Conservation (phyloP, 2,797 vertebrate species). For the Cercopithecus petaurista region DNA sequence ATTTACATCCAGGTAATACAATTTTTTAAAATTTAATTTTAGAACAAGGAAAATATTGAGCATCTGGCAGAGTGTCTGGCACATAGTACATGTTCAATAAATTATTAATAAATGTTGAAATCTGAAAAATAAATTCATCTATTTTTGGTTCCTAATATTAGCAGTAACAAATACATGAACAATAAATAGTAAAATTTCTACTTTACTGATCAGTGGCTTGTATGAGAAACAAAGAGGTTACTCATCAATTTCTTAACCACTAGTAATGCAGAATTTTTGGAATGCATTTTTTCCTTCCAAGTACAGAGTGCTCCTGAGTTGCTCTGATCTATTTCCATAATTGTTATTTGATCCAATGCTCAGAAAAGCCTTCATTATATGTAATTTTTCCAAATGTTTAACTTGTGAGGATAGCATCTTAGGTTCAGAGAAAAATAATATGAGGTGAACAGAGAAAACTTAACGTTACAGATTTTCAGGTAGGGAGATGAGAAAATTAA, state of each 20-base stretch:
- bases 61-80: not conserved
- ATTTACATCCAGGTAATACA: not conserved
- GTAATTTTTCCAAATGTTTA: not conserved
- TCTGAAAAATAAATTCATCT: not conserved
- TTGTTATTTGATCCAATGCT: not conserved
- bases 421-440: not conserved
- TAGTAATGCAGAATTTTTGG: not conserved
- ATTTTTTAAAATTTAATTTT: not conserved
- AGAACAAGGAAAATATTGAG: not conserved
- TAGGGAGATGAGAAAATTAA: conserved; percentile 8
- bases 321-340: not conserved
- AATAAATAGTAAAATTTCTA: not conserved
- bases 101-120: not conserved
- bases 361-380: not conserved
- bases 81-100: not conserved
- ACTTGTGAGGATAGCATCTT: not conserved
- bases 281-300: conserved; percentile 7
- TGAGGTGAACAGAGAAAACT: not conserved
- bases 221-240: not conserved
- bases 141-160: not conserved
- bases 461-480: not conserved
- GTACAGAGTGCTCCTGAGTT: not conserved
- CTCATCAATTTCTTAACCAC: conserved; percentile 2
- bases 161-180: not conserved
- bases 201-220: not conserved